Conservation (phyloP, 2,888 invertebrate genomes). For the Hypolimnas misippus region DNA sequence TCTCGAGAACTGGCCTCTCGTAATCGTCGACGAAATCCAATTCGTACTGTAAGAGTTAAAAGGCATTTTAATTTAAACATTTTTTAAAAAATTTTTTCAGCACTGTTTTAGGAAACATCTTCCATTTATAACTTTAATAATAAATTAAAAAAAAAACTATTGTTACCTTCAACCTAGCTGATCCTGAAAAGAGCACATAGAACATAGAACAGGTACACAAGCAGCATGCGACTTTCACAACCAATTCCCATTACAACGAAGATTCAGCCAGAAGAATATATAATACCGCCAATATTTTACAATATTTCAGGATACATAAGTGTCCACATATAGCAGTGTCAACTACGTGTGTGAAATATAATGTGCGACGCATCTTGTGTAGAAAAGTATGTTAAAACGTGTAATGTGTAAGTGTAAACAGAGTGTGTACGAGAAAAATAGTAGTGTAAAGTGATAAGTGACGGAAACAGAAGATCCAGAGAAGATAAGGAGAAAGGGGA, state of each 20-base stretch:
- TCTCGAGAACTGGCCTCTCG: constrained; percentile 89
- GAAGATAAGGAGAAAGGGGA: constrained; percentile 38
- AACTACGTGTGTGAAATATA: constrained; percentile 13
- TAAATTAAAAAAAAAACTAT: too few relatives aligned
- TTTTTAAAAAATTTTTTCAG: neutral
- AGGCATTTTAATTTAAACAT: constrained; percentile 8
- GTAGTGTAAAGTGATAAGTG: constrained; percentile 22
- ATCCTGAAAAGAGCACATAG: constrained; percentile 45
- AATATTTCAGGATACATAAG: neutral
- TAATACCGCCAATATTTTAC: neutral
- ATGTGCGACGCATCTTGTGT: constrained; percentile 7
- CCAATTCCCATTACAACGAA: constrained; percentile 47
- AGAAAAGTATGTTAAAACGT: constrained; percentile 1
- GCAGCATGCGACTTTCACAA: constrained; percentile 71
- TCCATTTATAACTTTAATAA: too few relatives aligned
- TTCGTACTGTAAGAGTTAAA: constrained; percentile 63
- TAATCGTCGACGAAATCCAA: constrained; percentile 87
- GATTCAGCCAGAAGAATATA: constrained; percentile 42
- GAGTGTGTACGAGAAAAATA: constrained; percentile 15
- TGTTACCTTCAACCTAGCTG: constrained; percentile 26
- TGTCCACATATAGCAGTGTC: neutral
- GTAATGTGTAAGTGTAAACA: constrained; percentile 29
- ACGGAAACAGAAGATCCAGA: constrained; percentile 19
- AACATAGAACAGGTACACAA: constrained; percentile 53
- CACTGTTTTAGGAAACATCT: too few relatives aligned